Evolutionary conservation across 2,888 invertebrate species (phyloP).

Genomic region (Craniophora ligustri): DNA sequence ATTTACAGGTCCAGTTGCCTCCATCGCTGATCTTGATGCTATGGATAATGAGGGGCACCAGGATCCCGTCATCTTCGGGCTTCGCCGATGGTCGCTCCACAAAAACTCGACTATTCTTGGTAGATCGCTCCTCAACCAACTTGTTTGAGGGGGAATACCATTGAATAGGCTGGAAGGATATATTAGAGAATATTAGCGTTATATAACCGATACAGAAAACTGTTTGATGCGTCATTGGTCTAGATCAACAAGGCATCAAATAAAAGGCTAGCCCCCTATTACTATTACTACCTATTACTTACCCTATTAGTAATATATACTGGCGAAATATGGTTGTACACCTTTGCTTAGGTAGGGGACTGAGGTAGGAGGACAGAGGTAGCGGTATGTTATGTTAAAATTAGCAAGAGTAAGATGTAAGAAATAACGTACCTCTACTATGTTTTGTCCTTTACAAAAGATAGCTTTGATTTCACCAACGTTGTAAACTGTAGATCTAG

Average conservation of each 20-base stretch:
- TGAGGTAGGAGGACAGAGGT: too few relatives aligned
- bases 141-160: slow-evolving; percentile 73
- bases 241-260: too few relatives aligned
- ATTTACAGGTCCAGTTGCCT: slow-evolving; percentile 83
- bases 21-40: slow-evolving; percentile 70
- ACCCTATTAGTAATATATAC: too few relatives aligned
- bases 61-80: slow-evolving; percentile 45
- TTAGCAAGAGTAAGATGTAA: background rate
- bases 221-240: too few relatives aligned
- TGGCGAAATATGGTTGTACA: too few relatives aligned
- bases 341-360: too few relatives aligned
- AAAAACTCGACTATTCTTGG: slow-evolving; percentile 70
- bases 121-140: slow-evolving; percentile 65
- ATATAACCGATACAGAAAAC: too few relatives aligned
- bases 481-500: slow-evolving; percentile 75
- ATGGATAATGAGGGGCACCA: slow-evolving; percentile 75
- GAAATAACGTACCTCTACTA: slow-evolving; percentile 65
- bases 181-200: background rate
- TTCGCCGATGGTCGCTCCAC: slow-evolving; percentile 74
- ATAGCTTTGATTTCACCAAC: slow-evolving; percentile 78
- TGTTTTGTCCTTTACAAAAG: slow-evolving; percentile 76
- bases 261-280: too few relatives aligned
- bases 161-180: slow-evolving; percentile 72
- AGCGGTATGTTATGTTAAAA: too few relatives aligned
- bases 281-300: too few relatives aligned